Conservation (phyloP, 2,888 invertebrate species). For the Vesta saturnalis region DNA sequence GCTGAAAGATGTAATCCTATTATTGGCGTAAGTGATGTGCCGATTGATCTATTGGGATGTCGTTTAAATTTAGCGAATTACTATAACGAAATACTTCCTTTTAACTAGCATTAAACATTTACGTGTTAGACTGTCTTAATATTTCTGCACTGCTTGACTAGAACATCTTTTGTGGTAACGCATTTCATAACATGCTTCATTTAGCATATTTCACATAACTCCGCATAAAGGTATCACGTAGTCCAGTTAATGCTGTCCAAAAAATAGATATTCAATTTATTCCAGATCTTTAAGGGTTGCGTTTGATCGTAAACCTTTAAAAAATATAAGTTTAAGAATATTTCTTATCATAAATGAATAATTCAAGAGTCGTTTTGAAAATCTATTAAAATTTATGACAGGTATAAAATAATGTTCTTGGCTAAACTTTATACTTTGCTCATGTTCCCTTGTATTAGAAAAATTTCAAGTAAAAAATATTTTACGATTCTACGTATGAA, state of each 20-base stretch:
- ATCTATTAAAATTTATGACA: constrained; percentile 29
- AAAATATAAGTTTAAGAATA: constrained; percentile 4
- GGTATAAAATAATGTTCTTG: constrained; percentile 18
- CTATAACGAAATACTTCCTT: too few species aligned
- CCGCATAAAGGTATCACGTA: background rate
- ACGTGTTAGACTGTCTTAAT: too few species aligned
- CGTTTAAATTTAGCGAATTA: too few species aligned
- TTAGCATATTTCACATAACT: background rate
- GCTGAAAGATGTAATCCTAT: too few species aligned
- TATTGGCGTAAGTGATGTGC: too few species aligned
- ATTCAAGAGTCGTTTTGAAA: constrained; percentile 21
- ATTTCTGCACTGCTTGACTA: too few species aligned
- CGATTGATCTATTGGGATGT: too few species aligned
- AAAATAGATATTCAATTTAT: background rate
- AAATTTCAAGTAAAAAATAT: constrained; percentile 1
- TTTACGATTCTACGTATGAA: background rate
- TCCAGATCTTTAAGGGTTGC: background rate
- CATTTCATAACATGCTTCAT: too few species aligned
- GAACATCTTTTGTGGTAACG: too few species aligned
- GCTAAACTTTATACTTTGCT: constrained; percentile 8
- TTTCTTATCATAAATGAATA: constrained; percentile 25
- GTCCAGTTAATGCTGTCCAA: background rate
- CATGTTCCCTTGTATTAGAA: background rate
- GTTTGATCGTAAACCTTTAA: background rate
- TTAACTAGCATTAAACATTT: too few species aligned